A percentile compares a stretch with the other conserved stretches of the same genome.
These are phyloP conservation scores for Urocolius indicus DNA, from an alignment of 2,113 vertebrate species.

Conservation along the genomic window DNA sequence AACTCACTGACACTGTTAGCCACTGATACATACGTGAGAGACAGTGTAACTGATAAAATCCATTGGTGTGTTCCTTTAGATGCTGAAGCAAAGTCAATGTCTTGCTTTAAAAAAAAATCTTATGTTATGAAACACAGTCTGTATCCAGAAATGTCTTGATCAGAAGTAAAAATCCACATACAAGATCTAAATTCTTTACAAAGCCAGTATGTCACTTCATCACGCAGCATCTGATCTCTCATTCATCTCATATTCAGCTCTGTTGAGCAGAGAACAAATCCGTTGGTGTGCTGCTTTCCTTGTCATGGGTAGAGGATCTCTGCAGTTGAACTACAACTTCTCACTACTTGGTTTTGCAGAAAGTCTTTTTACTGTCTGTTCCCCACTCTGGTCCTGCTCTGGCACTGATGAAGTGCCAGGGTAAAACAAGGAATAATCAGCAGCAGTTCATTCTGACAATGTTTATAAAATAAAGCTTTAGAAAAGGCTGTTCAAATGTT, in stretches of 20 bases:
- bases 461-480: conserved; percentile 30
- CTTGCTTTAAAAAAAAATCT: background rate
- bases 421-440: conserved; percentile 12
- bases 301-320: background rate
- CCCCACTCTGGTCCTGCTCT: background rate
- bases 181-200: background rate
- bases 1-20: background rate
- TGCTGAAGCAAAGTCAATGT: background rate
- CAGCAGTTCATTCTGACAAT: conserved; percentile 10
- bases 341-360: background rate
- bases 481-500: conserved; percentile 28
- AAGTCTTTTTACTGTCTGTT: background rate
- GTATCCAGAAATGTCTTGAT: background rate
- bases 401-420: conserved; percentile 12
- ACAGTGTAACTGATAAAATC: background rate
- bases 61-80: background rate
- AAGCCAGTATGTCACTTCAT: background rate
- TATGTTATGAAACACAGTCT: background rate
- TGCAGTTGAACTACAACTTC: background rate
- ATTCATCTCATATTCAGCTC: background rate
- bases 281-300: background rate
- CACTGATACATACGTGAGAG: background rate
- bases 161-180: background rate
- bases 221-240: background rate
- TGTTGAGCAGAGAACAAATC: background rate